Conservation (phyloP, 2,113 vertebrate species). For the Diglossa brunneiventris region DNA sequence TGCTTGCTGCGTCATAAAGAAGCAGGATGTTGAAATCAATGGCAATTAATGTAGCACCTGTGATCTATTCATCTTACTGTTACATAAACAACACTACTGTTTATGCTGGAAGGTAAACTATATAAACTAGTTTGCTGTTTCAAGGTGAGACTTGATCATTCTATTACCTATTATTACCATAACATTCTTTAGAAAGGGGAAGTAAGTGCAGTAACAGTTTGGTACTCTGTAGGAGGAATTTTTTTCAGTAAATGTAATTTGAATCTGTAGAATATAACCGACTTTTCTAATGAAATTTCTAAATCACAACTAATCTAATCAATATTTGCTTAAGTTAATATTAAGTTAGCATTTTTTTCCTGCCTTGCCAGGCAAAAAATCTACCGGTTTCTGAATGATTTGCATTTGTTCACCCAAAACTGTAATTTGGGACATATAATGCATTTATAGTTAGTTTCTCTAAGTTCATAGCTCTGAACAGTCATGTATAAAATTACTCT, state of each 20-base stretch:
- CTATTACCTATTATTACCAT: background rate
- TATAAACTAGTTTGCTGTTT: background rate
- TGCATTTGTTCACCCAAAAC: background rate
- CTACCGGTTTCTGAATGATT: background rate
- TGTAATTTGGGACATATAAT: background rate
- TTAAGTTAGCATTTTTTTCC: background rate
- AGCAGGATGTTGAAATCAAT: background rate
- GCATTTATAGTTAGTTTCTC: background rate
- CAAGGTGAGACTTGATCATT: background rate
- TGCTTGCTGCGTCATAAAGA: background rate
- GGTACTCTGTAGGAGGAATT: background rate
- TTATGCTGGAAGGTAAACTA: background rate
- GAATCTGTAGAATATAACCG: background rate
- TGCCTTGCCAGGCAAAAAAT: background rate
- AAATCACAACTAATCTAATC: background rate
- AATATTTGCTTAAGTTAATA: background rate
- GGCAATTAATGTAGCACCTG: background rate
- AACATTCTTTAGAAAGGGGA: background rate
- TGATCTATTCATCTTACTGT: background rate
- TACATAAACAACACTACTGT: background rate
- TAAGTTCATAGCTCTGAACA: background rate
- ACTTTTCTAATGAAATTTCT: background rate
- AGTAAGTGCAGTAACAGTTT: background rate
- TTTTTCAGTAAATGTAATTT: background rate
- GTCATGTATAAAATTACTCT: background rate